Conservation (phyloP, 2,888 invertebrate genomes). For the Cartodere bifasciata region DNA sequence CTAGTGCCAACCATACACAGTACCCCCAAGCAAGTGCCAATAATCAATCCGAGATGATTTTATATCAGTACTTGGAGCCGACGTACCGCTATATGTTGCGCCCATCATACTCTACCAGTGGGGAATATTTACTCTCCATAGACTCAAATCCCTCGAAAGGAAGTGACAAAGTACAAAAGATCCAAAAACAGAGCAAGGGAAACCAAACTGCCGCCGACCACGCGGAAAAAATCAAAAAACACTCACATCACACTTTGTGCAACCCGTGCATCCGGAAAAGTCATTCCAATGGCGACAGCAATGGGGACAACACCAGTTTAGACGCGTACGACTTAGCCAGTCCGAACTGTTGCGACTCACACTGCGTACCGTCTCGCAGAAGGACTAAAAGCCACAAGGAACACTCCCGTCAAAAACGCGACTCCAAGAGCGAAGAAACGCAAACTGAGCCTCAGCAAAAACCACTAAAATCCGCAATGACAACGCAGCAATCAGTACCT, state of each 20-base stretch:
- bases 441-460: constrained; percentile 36
- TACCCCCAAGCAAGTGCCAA: no score
- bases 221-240: constrained; percentile 23
- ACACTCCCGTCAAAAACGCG: constrained; percentile 44
- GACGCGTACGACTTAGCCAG: constrained; percentile 80
- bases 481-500: constrained; percentile 24
- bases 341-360: constrained; percentile 76
- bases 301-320: constrained; percentile 62
- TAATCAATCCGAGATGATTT: constrained; percentile 31
- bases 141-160: constrained; percentile 50
- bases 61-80: constrained; percentile 52
- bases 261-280: constrained; percentile 57
- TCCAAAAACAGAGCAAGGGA: constrained; percentile 23
- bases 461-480: constrained; percentile 22
- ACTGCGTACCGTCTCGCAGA: constrained; percentile 60
- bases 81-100: constrained; percentile 59
- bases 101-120: constrained; percentile 50
- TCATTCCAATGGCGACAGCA: constrained; percentile 33
- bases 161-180: constrained; percentile 36
- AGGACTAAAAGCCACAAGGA: constrained; percentile 43
- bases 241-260: constrained; percentile 37
- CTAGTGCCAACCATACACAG: constrained; percentile 31
- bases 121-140: constrained; percentile 59
- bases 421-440: constrained; percentile 35
- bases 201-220: constrained; percentile 21